These are phyloP conservation scores for Salvelinus alpinus DNA, from an alignment of 2,113 vertebrate species.

Conservation along the genomic window DNA sequence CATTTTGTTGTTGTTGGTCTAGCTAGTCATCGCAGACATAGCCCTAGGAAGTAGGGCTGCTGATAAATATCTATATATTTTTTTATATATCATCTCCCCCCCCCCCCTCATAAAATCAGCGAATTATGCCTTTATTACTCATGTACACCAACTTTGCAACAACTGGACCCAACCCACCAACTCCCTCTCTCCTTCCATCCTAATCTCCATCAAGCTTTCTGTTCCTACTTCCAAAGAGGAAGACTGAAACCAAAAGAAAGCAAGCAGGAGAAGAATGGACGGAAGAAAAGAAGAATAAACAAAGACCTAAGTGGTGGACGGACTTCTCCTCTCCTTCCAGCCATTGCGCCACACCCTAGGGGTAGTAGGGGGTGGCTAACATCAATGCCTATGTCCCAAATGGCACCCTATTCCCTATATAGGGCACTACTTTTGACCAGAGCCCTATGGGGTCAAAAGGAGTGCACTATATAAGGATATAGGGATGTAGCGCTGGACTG, in stretches of 20 bases:
- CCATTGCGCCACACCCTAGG: conserved; percentile 8
- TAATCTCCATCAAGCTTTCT: conserved; percentile 23
- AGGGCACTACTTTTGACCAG: too few species aligned
- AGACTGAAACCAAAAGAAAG: conserved; percentile 72
- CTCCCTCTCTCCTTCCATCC: conserved; percentile 8
- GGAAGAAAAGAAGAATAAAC: conserved; percentile 80
- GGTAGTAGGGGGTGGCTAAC: too few species aligned
- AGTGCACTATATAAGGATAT: too few species aligned
- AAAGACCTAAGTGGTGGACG: conserved; percentile 67
- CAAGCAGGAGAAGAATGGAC: conserved; percentile 76
- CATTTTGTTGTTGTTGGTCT: too few species aligned
- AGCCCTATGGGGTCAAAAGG: background rate
- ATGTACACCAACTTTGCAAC: too few species aligned
- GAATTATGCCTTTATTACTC: too few species aligned
- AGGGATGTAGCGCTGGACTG: conserved; percentile 15
- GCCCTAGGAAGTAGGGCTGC: too few species aligned
- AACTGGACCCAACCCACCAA: background rate
- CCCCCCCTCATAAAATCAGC: too few species aligned
- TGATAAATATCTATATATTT: too few species aligned
- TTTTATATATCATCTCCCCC: too few species aligned
- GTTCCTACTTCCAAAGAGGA: conserved; percentile 57
- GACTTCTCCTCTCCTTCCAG: conserved; percentile 10
- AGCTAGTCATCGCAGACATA: too few species aligned
- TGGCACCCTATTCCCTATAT: background rate
- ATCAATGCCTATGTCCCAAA: too few species aligned